Base-by-base conservation (phyloP, 2,113 vertebrate species). In the Caranx melampygus region DNA sequence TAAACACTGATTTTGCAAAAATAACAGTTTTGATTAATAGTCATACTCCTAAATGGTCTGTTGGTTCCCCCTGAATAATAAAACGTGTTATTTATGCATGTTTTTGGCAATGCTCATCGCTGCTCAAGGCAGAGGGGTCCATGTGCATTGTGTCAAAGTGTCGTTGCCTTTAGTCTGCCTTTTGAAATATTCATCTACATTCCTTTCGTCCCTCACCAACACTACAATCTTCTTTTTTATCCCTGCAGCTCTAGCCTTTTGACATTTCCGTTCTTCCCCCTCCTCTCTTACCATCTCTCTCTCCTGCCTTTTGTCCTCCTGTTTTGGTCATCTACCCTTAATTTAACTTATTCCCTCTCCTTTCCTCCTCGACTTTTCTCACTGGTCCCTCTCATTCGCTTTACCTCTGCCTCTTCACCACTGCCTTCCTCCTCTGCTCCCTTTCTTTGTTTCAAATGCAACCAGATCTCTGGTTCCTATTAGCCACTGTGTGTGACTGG, bases 131-230 rank as follows among this genome's bases (percentile, higher is more conserved):
- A 60, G 20, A 34, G 16, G 44, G 71, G 76, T 67, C 74, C 81
- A 78, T 84, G 65, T 84, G 80, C 65, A 61, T 74, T 70, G 44
- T 66, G 58, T 82, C 81, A 83, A 78, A 85, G 82, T 86, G 75
- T 86, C 75, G 67, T 70, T 73, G 81, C 67, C 37, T 78, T 80
- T 66, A 65, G 51, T 87, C 72, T 78, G 71, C 79, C 83, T 81
- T 89, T 71, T 83, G 68, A 89, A 88, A 89, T 89, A 80, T 91
- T 82, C 78, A 76, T 84, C 59, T 51, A 55, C 64, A 81, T 80
- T 89, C 79, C 78, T 58, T 9, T 86, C 71, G 59, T 76, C 75
- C 80, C 78, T 79, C 78, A 71, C 67, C 60, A 58, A 61, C 72
- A 20, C 69, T 62, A 47, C 82, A 71, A n/a, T 87, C 72, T 51